These are phyloP conservation scores for Sphyrna mokarran DNA, from an alignment of 2,113 vertebrate genomes.

Conservation along the genomic window DNA sequence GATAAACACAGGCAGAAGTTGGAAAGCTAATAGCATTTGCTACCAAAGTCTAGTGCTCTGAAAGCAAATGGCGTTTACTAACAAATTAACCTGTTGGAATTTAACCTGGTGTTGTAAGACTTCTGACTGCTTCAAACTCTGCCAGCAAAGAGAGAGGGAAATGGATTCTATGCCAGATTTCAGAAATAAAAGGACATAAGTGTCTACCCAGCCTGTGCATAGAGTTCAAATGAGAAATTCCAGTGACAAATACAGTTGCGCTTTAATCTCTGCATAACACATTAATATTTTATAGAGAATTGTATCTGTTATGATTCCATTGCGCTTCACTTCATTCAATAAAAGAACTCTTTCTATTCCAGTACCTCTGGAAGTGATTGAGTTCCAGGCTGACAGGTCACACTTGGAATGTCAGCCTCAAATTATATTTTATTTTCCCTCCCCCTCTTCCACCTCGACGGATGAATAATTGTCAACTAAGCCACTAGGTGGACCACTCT, in stretches of 20 bases:
- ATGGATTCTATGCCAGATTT: neutral
- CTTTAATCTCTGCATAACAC: neutral
- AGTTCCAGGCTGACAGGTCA: neutral
- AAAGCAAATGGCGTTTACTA: too few species aligned
- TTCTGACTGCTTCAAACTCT: neutral
- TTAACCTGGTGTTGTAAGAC: too few species aligned
- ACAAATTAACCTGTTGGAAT: too few species aligned
- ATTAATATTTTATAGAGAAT: neutral
- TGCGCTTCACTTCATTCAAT: neutral
- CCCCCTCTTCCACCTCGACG: neutral
- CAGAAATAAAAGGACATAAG: neutral
- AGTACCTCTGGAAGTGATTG: neutral
- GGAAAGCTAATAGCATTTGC: too few species aligned
- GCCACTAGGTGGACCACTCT: neutral
- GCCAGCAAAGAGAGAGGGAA: neutral
- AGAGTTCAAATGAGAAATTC: neutral
- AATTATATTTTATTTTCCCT: neutral
- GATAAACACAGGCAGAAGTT: too few species aligned
- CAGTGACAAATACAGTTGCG: neutral
- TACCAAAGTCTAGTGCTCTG: too few species aligned
- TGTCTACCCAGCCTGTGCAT: neutral
- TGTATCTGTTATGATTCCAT: neutral
- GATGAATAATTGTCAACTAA: neutral
- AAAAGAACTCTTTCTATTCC: neutral
- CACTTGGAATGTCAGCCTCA: neutral